Evolutionary conservation across 37 sponge, comb jelly and placozoan genomes (phyloP), one percentile per base, ranked within the genome.

Genomic region (Hormiphora californensis): DNA sequence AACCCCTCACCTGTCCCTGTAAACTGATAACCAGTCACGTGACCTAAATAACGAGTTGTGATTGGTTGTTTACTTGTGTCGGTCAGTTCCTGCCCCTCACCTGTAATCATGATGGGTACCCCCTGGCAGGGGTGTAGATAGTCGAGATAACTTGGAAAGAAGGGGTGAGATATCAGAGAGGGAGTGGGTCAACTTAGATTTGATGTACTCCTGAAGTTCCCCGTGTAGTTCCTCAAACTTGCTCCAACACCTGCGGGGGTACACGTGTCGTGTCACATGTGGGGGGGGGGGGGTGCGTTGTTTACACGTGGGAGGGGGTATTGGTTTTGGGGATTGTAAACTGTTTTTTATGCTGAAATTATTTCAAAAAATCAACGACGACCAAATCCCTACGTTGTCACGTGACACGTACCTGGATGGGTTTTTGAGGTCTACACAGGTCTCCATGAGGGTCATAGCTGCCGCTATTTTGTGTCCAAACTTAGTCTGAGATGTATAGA

Each of bases 361-460:
- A n/a, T n/a, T n/a, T n/a, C 51, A 46, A 46, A 46, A 46, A 8
- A 46, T 46, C n/a, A n/a, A n/a, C n/a, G n/a, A n/a, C n/a, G n/a
- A n/a, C n/a, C n/a, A n/a, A n/a, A n/a, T n/a, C n/a, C n/a, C n/a
- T n/a, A n/a, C n/a, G n/a, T 49, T 49, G 53, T 49, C 53, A 49
- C 53, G 53, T 49, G 53, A 49, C 15, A 49, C 25, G 7, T 27
- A 73, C 81, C 81, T 73, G 12, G 81, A 43, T 28, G 81, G 81
- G 25, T 73, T 73, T 28, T 73, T 73, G 28, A 73, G 44, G 46
- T 73, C 81, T 4, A 73, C 81, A 73, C 81, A 73, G 38, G 81
- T 73, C 23, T 73, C 44, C 9, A 73, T n/a, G 46, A 43, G 27
- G 35, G 40, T 36, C 81, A 73, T 73, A 12, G 81, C 81, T 27